Evolutionary conservation across 2,113 vertebrate genomes (phyloP).

Genomic region (Synodontis membranacea): DNA sequence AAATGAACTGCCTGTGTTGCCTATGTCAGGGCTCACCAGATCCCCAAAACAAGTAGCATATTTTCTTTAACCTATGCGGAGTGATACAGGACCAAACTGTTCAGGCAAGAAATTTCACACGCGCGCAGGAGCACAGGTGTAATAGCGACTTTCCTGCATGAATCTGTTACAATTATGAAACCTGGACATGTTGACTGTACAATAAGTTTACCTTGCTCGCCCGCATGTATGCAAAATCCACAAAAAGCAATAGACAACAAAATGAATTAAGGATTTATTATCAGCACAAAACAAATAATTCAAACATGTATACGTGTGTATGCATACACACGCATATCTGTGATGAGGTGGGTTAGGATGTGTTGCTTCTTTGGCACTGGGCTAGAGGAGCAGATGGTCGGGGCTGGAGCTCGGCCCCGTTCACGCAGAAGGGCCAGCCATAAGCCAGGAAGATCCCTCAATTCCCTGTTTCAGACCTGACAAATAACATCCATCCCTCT

Average conservation of each 20-base stretch:
- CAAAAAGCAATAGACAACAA: neutral
- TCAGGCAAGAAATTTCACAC: conserved; percentile 20
- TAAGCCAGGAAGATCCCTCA: conserved; percentile 43
- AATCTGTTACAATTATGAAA: neutral
- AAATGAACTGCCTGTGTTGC: neutral
- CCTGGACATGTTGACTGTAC: neutral
- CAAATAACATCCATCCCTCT: conserved; percentile 38
- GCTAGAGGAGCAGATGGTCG: conserved; percentile 66
- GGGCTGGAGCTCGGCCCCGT: conserved; percentile 59
- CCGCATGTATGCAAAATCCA: neutral
- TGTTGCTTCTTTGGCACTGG: conserved; percentile 57
- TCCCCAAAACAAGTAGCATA: neutral
- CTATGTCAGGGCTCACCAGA: neutral
- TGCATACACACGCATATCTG: too few relatives aligned
- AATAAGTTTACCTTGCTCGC: neutral
- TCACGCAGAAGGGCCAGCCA: conserved; percentile 43
- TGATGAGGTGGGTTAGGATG: conserved; percentile 40
- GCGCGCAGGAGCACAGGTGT: conserved; percentile 3
- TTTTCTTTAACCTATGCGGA: conserved; percentile 18
- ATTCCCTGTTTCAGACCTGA: conserved; percentile 38
- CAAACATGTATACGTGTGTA: neutral
- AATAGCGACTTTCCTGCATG: neutral
- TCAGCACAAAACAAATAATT: neutral
- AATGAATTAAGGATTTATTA: neutral
- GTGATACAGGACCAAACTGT: conserved; percentile 17